phyloP scores from a whole-genome alignment of 2,797 vertebrate species.

The Holocentrus rufus region DNA sequence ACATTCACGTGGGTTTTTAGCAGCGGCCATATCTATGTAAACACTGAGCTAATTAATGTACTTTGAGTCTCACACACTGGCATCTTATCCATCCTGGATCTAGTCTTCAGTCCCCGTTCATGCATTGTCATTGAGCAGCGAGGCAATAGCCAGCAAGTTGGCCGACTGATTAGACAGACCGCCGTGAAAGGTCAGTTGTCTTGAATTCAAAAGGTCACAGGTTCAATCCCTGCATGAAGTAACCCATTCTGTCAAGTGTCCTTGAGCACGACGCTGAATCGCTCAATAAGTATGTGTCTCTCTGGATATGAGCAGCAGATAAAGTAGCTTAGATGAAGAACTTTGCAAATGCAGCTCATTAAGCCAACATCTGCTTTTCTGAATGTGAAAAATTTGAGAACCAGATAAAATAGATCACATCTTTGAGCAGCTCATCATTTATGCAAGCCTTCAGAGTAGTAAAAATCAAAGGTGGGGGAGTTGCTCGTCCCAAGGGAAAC shows the following conservation, averaged over 20 bases:
- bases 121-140: conserved; percentile 6
- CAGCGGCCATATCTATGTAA: too few species aligned
- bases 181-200: conserved; percentile 33
- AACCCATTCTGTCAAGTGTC: conserved; percentile 34
- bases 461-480: not conserved
- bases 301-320: too few species aligned
- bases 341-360: not conserved
- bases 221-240: conserved; percentile 11
- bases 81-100: not conserved
- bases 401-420: not conserved
- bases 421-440: not conserved
- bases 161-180: conserved; percentile 37
- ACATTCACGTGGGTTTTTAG: not conserved
- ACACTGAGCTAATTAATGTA: not conserved
- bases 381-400: too few species aligned
- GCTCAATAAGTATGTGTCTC: too few species aligned
- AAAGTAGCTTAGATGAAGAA: not conserved
- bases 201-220: conserved; percentile 27
- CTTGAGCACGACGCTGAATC: conserved; percentile 7
- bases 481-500: not conserved
- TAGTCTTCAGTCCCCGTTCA: conserved; percentile 9
- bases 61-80: not conserved
- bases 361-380: not conserved
- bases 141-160: not conserved
- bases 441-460: not conserved